Evolutionary conservation across 2,888 invertebrate species (phyloP).

Genomic region (Sicus ferrugineus): DNA sequence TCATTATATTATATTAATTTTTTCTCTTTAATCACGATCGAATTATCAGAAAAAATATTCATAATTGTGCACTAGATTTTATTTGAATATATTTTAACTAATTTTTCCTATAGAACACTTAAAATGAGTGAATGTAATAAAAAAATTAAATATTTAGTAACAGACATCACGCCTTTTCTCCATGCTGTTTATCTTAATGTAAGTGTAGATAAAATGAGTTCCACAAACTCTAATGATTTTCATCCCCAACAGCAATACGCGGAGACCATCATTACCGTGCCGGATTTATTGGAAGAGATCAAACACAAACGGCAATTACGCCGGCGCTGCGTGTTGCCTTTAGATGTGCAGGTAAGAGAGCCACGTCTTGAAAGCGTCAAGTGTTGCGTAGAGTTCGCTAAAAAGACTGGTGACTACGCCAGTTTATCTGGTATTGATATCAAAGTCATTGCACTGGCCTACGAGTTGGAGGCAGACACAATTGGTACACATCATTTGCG

Average conservation of each 20-base stretch:
- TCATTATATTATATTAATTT: too few relatives aligned
- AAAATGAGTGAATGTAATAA: too few relatives aligned
- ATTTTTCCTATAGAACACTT: too few relatives aligned
- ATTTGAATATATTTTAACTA: too few relatives aligned
- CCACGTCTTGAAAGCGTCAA: slow-evolving; percentile 83
- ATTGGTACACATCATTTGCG: slow-evolving; percentile 80
- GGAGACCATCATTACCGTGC: slow-evolving; percentile 81
- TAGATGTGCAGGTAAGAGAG: slow-evolving; percentile 82
- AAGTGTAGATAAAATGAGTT: slow-evolving; percentile 46
- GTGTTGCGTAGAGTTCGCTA: slow-evolving; percentile 88
- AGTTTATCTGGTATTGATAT: slow-evolving; percentile 95
- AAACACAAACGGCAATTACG: slow-evolving; percentile 84
- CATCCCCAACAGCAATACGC: slow-evolving; percentile 74
- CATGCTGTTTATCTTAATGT: slow-evolving; percentile 85
- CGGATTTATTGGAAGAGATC: slow-evolving; percentile 90
- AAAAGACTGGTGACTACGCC: slow-evolving; percentile 95
- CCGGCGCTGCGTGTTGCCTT: slow-evolving; percentile 87
- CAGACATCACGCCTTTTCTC: slow-evolving; percentile 94
- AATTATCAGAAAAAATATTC: too few relatives aligned
- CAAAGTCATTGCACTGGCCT: slow-evolving; percentile 92
- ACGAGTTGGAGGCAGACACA: slow-evolving; percentile 86
- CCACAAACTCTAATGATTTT: slow-evolving; percentile 45
- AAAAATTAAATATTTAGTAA: too few relatives aligned
- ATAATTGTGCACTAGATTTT: too few relatives aligned
- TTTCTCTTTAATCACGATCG: too few relatives aligned